Evolutionary conservation across 2,113 vertebrate species (phyloP).

Genomic region (Plestiodon gilberti): DNA sequence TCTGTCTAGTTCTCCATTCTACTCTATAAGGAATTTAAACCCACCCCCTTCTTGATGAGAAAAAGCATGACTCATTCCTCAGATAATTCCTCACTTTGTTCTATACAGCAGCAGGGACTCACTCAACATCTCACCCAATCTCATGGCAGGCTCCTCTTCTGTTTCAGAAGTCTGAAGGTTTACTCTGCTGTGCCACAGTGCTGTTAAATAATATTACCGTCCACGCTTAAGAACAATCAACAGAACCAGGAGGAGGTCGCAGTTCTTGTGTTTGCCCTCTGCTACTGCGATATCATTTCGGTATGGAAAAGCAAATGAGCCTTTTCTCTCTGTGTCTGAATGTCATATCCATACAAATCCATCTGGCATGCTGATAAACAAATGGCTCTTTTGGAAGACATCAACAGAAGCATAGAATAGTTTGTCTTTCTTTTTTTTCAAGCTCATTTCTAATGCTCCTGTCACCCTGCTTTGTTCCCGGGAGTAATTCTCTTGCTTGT

Average conservation of each 20-base stretch:
- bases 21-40: not conserved
- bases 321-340: not conserved
- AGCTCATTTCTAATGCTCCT: not conserved
- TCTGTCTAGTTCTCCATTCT: not conserved
- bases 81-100: not conserved
- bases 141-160: not conserved
- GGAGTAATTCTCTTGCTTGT: not conserved
- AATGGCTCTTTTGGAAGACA: not conserved
- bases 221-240: not conserved
- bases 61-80: not conserved
- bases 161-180: not conserved
- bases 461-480: not conserved
- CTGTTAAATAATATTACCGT: not conserved
- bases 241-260: not conserved
- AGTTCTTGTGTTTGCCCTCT: not conserved
- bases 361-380: not conserved
- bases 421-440: not conserved
- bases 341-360: not conserved
- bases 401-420: not conserved
- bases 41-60: not conserved
- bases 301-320: not conserved
- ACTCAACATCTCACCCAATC: not conserved
- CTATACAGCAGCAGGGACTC: not conserved
- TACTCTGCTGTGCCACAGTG: not conserved
- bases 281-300: not conserved